Percentiles rank a stretch among this genome's conserved stretches.
phyloP scores from a whole-genome alignment of 2,113 vertebrate species.

The Campylomormyrus tamandua region DNA sequence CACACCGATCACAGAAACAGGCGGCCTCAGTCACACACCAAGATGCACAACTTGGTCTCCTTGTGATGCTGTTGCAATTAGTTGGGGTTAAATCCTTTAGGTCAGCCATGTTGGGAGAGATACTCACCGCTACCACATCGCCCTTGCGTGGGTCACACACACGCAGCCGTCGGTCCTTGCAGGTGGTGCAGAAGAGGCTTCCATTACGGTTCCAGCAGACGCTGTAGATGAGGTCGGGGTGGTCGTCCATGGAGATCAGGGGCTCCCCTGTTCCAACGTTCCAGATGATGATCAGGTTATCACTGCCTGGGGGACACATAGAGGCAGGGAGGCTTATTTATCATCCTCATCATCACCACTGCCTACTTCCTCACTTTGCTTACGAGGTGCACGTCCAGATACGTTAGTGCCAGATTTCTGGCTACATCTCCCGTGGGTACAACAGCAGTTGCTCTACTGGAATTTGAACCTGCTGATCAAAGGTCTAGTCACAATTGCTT shows the following conservation, averaged over 20 bases:
- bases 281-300: conserved; percentile 90
- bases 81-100: background rate
- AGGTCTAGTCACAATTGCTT: background rate
- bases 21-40: background rate
- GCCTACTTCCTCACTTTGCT: background rate
- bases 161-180: conserved; percentile 88
- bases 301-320: conserved; percentile 65
- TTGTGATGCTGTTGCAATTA: background rate
- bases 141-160: conserved; percentile 86
- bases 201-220: conserved; percentile 93
- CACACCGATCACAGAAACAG: background rate
- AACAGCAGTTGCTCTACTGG: background rate
- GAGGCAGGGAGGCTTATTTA: background rate
- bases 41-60: background rate
- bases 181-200: conserved; percentile 88
- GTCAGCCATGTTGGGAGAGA: background rate
- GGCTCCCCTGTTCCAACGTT: conserved; percentile 93
- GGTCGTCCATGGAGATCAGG: conserved; percentile 81
- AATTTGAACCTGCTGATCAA: background rate
- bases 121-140: conserved; percentile 83
- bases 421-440: background rate
- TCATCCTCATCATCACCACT: background rate
- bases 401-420: background rate
- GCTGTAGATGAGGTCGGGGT: conserved; percentile 93
- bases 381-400: background rate